Conservation (phyloP, 2,888 invertebrate species). For the Yponomeuta malinellus region DNA sequence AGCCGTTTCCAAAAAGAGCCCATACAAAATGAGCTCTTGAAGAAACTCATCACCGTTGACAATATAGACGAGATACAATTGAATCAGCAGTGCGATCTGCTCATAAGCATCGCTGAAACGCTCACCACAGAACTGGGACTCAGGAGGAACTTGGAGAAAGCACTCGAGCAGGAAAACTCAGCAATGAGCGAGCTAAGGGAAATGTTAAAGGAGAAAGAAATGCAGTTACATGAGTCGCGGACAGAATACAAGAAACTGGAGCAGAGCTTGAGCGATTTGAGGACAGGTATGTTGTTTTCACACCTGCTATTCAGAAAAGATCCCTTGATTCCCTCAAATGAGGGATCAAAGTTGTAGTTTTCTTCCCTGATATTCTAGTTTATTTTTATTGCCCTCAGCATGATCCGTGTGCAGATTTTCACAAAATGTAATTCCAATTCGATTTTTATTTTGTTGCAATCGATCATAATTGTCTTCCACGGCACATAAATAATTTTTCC, state of each 20-base stretch:
- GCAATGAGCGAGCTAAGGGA: conserved; percentile 30
- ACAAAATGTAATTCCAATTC: no score
- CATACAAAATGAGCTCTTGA: conserved; percentile 26
- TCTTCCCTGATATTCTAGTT: no score
- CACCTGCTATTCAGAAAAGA: no score
- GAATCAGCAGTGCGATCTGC: conserved; percentile 28
- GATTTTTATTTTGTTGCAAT: no score
- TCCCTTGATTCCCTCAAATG: no score
- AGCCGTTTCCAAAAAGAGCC: conserved; percentile 28
- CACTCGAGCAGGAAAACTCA: conserved; percentile 30
- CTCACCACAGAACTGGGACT: conserved; percentile 32
- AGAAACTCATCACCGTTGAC: conserved; percentile 24
- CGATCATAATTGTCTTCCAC: no score
- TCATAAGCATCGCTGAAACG: conserved; percentile 33
- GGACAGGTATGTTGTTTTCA: conserved; percentile 31
- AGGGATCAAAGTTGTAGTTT: no score
- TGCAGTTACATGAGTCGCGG: conserved; percentile 30
- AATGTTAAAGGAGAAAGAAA: conserved; percentile 35
- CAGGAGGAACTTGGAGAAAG: conserved; percentile 31
- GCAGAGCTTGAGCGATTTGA: conserved; percentile 31
- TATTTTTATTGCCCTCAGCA: no score
- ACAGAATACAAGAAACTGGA: conserved; percentile 34
- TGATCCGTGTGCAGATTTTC: no score
- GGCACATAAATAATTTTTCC: no score
- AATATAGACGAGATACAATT: conserved; percentile 17